Conservation (phyloP, 1,140 invertebrate genomes). For the Drosophila sulfurigaster region DNA sequence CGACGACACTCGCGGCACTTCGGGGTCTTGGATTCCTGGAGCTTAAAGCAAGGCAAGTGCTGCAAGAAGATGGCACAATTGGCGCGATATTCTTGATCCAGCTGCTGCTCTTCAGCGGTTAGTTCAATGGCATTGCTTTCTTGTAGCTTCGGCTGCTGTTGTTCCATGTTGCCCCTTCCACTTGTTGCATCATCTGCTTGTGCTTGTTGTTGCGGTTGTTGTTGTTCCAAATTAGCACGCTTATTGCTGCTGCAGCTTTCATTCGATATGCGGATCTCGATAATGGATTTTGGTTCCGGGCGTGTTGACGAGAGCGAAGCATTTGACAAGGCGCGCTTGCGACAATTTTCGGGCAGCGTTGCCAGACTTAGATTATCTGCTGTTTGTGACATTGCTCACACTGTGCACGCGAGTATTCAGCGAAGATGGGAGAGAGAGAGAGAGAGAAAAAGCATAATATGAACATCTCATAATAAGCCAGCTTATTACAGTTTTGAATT, state of each 20-base stretch:
- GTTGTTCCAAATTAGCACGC: constrained; percentile 31
- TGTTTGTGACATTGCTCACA: constrained; percentile 36
- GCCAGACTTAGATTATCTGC: constrained; percentile 30
- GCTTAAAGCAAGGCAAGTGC: constrained; percentile 77
- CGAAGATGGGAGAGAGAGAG: constrained; percentile 23
- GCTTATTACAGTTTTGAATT: constrained; percentile 43
- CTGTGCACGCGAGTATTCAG: constrained; percentile 12
- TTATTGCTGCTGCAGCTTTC: constrained; percentile 44
- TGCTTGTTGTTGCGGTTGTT: constrained; percentile 2
- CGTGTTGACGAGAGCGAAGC: constrained; percentile 31
- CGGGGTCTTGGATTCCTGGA: constrained; percentile 52
- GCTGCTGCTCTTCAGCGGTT: constrained; percentile 56
- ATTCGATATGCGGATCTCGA: constrained; percentile 74
- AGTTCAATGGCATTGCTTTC: constrained; percentile 14
- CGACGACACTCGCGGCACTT: constrained; percentile 76
- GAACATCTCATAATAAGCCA: constrained; percentile 52
- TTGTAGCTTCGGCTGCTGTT: background rate
- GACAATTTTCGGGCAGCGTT: constrained; percentile 35
- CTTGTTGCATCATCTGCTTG: constrained; percentile 7
- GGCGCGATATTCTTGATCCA: constrained; percentile 58
- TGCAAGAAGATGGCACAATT: constrained; percentile 69
- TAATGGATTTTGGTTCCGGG: constrained; percentile 67
- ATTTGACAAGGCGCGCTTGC: constrained; percentile 33
- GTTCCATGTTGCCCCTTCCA: constrained; percentile 12
- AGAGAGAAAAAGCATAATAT: constrained; percentile 57